Conservation (phyloP, 2,888 invertebrate genomes). For the Crioceris asparagi region DNA sequence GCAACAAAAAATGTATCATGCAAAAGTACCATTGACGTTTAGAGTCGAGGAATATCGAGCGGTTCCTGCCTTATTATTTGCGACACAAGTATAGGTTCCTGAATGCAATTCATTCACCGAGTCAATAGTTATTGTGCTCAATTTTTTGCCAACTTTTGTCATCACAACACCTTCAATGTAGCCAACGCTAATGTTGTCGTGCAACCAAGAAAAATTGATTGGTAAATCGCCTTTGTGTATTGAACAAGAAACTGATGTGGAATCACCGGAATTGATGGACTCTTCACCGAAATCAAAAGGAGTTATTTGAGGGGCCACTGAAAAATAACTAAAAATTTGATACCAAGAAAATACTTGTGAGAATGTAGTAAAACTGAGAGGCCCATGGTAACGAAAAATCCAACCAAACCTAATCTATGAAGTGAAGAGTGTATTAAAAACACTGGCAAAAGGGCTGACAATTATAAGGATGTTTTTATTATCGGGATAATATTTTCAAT, state of each 20-base stretch:
- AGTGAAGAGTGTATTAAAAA: too few species aligned
- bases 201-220: conserved; percentile 51
- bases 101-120: conserved; percentile 54
- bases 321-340: too few species aligned
- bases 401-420: too few species aligned
- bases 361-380: too few species aligned
- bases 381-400: too few species aligned
- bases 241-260: conserved; percentile 56
- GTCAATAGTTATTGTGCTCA: conserved; percentile 53
- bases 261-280: conserved; percentile 54
- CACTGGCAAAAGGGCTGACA: too few species aligned
- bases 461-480: too few species aligned
- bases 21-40: conserved; percentile 55
- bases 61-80: conserved; percentile 56
- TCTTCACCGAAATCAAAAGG: conserved; percentile 47
- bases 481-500: too few species aligned
- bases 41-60: conserved; percentile 47
- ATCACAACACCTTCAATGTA: conserved; percentile 32
- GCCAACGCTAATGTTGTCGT: conserved; percentile 41
- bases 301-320: conserved; percentile 43
- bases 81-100: conserved; percentile 68
- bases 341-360: not conserved
- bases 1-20: not conserved
- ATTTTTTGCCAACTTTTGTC: conserved; percentile 43
- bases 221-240: conserved; percentile 63